Evolutionary conservation across 2,797 vertebrate species (phyloP).

Genomic region (Percopsis omiscomaycus): DNA sequence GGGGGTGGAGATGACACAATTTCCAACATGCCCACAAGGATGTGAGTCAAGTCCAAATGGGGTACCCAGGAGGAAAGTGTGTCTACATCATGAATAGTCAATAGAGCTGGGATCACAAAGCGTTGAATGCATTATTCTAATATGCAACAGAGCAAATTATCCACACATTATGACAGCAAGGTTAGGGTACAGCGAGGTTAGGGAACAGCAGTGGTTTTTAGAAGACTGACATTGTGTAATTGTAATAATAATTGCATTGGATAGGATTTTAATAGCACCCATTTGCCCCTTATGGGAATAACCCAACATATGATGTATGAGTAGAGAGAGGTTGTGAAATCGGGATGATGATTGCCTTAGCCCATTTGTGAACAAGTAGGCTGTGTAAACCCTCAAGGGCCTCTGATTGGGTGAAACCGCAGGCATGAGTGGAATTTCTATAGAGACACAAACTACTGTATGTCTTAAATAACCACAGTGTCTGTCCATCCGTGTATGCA

Average conservation of each 20-base stretch:
- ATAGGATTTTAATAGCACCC: constrained; percentile 41
- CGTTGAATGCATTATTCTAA: constrained; percentile 53
- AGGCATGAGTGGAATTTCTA: background rate
- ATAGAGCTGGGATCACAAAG: constrained; percentile 37
- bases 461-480: constrained; percentile 4
- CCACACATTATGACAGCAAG: background rate
- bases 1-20: constrained; percentile 12
- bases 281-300: constrained; percentile 18
- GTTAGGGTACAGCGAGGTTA: background rate
- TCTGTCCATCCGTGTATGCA: background rate
- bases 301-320: constrained; percentile 15
- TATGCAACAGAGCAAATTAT: constrained; percentile 32
- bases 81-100: constrained; percentile 64
- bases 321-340: background rate
- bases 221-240: constrained; percentile 34
- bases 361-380: background rate
- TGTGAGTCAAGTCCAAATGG: constrained; percentile 42
- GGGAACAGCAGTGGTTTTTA: constrained; percentile 40
- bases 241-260: constrained; percentile 37
- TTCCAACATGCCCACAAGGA: constrained; percentile 38
- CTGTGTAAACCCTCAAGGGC: background rate
- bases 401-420: background rate
- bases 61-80: constrained; percentile 41
- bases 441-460: constrained; percentile 1
- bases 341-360: background rate